These are phyloP conservation scores for Saxidomus purpurata DNA, from an alignment of 1,140 invertebrate species.

Conservation along the genomic window DNA sequence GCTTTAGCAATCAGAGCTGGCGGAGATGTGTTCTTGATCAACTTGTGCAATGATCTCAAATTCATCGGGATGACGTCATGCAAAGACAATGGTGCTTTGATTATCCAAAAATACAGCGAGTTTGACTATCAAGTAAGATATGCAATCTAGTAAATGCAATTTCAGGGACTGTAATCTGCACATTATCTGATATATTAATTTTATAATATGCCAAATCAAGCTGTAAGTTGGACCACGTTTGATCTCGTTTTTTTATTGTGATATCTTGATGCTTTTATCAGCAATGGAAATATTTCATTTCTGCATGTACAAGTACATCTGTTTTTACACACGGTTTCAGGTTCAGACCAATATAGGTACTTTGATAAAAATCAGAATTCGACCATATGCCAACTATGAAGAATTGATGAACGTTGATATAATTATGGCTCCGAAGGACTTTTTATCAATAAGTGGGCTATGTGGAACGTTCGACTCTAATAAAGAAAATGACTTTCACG, in stretches of 20 bases:
- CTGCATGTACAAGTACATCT: no score
- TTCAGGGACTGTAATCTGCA: background rate
- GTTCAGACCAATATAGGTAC: background rate
- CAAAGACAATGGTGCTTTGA: background rate
- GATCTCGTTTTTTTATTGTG: no score
- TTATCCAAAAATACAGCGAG: background rate
- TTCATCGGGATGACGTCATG: conserved; percentile 27
- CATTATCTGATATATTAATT: background rate
- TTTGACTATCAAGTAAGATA: background rate
- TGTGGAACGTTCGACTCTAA: background rate
- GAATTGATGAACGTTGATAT: conserved; percentile 12
- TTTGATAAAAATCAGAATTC: background rate
- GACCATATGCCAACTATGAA: background rate
- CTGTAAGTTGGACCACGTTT: background rate
- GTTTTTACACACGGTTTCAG: no score
- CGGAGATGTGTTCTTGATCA: conserved; percentile 37
- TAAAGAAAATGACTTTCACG: background rate
- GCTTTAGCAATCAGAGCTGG: conserved; percentile 38
- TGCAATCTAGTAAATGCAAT: no score
- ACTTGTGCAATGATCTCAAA: background rate
- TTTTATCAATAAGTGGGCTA: background rate
- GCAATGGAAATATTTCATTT: no score
- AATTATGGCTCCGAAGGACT: conserved; percentile 1
- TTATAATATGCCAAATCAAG: background rate
- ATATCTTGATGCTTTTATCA: no score